A percentile compares a stretch with the other conserved stretches of the same genome.
phyloP scores from a whole-genome alignment of 2,888 invertebrate genomes.

The Agonum fuliginosum region DNA sequence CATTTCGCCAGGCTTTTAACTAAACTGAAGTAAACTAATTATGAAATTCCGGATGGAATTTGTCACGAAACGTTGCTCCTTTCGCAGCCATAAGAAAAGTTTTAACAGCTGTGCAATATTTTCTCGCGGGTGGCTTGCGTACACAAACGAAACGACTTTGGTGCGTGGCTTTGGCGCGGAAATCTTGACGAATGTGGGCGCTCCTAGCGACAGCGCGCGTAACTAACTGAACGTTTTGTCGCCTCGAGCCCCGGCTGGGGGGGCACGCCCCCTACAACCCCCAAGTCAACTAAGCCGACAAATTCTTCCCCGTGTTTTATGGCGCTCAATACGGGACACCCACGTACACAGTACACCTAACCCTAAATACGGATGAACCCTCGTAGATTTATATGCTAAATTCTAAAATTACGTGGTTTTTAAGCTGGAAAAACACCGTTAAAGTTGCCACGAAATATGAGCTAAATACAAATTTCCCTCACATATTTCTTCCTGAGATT shows the following conservation, averaged over 20 bases:
- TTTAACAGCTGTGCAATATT: slow-evolving; percentile 58
- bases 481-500: no score
- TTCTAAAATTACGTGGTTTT: background rate
- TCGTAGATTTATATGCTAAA: background rate
- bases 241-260: background rate
- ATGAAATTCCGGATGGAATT: slow-evolving; percentile 58
- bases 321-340: slow-evolving; percentile 5
- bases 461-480: no score
- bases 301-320: slow-evolving; percentile 46
- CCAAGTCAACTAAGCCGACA: slow-evolving; percentile 32
- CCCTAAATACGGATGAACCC: slow-evolving; percentile 1
- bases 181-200: slow-evolving; percentile 59
- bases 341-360: slow-evolving; percentile 1
- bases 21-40: slow-evolving; percentile 58
- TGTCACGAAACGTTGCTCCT: slow-evolving; percentile 52
- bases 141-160: slow-evolving; percentile 55
- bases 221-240: slow-evolving; percentile 1
- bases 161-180: slow-evolving; percentile 49
- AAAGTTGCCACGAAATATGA: background rate
- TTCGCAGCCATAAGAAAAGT: slow-evolving; percentile 51
- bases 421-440: background rate
- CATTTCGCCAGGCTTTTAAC: slow-evolving; percentile 40
- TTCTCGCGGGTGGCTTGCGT: slow-evolving; percentile 51
- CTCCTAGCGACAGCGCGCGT: slow-evolving; percentile 20
- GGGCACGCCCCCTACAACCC: background rate